Evolutionary conservation across 2,113 vertebrate species (phyloP), one percentile per base, ranked within the genome.

Genomic region (Larimichthys polyactis): DNA sequence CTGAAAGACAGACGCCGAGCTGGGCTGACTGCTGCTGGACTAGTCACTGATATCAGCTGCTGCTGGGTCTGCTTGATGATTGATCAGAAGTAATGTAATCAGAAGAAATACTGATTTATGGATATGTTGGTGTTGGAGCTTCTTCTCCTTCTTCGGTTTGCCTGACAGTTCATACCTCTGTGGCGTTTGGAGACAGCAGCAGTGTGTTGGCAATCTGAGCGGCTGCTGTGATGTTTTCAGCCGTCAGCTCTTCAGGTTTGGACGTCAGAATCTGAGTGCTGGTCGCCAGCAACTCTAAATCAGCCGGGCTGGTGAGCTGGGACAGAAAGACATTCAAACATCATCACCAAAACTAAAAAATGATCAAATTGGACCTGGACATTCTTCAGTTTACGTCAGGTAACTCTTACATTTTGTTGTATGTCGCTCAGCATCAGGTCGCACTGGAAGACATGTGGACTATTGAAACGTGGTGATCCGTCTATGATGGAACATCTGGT

Each of bases 261-360:
- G 80, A 90, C 0, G 85, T 90, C 36, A 90, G 80, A 10, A 90
- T 79, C 43, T 86, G 89, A 54, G 83, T 60, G 70, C 74, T 86
- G 62, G 17, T 10, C 0, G 80, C 88, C 6, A 88, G n/a, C 0
- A 1, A 9, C 77, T 87, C 82, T 15, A 90, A 52, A n/a, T 87
- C 63, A 24, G 58, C 73, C 1, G 14, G 6, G 49, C 5, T 20
- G 16, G 75, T 86, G 0, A 90, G 55, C 78, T 90, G 66, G 59
- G 6, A 20, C 9, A 63, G 24, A 14, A 69, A 52, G 9, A 19
- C 8, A 14, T 44, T 52, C 36, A 29, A 20, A 36, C 29, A 20
- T 36, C 29, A 4, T 29, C 17, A 17, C 5, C 24, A 60, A 29
- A 15, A 24, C 36, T 11, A 11, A 16, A 15, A 49, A 17, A 49